Conservation (phyloP, 2,888 invertebrate genomes). For the Plebejus argus region DNA sequence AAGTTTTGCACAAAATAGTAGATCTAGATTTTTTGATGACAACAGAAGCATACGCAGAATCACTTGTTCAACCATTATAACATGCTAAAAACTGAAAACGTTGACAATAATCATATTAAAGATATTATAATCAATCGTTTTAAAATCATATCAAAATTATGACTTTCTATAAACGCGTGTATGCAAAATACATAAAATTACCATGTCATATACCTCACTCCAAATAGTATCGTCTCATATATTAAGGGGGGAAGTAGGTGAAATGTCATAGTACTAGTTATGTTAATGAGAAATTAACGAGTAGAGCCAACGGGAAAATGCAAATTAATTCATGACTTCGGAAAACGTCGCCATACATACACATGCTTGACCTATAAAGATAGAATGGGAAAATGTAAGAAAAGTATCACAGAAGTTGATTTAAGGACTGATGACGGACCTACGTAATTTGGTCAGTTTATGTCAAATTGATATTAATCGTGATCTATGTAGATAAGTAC, state of each 20-base stretch:
- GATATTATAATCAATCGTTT: background rate
- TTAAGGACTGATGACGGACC: too few relatives aligned
- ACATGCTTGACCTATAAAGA: constrained; percentile 11
- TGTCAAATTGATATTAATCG: too few relatives aligned
- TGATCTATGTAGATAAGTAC: too few relatives aligned
- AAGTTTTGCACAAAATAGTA: too few relatives aligned
- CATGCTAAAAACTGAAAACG: too few relatives aligned
- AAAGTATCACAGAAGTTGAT: background rate
- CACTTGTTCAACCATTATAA: too few relatives aligned
- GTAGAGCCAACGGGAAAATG: constrained; percentile 16
- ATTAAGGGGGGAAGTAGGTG: constrained; percentile 12
- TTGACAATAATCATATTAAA: background rate
- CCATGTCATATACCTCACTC: background rate
- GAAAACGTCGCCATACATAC: constrained; percentile 14
- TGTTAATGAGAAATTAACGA: constrained; percentile 28
- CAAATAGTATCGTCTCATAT: background rate
- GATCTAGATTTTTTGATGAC: too few relatives aligned
- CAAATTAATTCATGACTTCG: constrained; percentile 24
- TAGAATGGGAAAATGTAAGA: background rate
- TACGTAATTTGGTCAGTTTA: too few relatives aligned
- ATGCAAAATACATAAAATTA: constrained; percentile 1
- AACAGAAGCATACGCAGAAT: too few relatives aligned
- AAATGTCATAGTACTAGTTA: constrained; percentile 26
- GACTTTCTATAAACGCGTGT: background rate
- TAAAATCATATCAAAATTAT: background rate